Base-by-base conservation (phyloP, 2,113 vertebrate species). In the Balaeniceps rex region DNA sequence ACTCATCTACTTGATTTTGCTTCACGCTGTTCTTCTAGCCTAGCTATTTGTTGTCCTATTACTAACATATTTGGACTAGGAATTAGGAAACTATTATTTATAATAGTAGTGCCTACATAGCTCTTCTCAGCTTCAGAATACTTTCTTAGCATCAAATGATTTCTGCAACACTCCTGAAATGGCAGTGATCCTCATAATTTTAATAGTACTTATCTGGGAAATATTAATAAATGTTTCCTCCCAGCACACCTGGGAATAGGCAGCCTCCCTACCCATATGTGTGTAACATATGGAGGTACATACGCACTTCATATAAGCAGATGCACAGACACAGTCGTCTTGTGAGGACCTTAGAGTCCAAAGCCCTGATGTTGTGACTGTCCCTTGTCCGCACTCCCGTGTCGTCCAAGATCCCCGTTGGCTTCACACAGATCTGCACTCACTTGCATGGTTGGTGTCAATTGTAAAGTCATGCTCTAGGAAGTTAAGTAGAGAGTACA, bases 231-330 rank as follows among this genome's bases (percentile, higher is more conserved):
- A 16, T 64, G 19, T 24, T 79, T 63, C 60, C 26, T 49, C 42
- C 21, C 54, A 33, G 24, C 52, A 42, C 34, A 6, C 14, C 57
- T 38, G 46, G 29, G 33, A 46, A 34, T 4, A 12, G 36, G 61
- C 66, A 36, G 14, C 14, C 34, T 52, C 36, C 23, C 36, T 42
- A 1, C 55, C 26, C 47, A 2, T 11, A 3, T 6, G 0, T 1
- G 8, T 29, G 47, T 34, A 6, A 14, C 19, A 4, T 6, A 6
- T 3, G 11, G 26, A 28, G 36, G 10, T 28, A 7, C 26, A 6
- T 4, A 6, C 2, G 22, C 21, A 15, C 31, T 26, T 66, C 28
- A 3, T 6, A 6, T 4, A 12, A 36, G 11, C 25, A 17, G 44
- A 25, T 25, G 69, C 19, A 28, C 29, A 25, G 49, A 8, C 40